phyloP scores from a whole-genome alignment of 2,797 vertebrate species.

The Danio albolineatus region DNA sequence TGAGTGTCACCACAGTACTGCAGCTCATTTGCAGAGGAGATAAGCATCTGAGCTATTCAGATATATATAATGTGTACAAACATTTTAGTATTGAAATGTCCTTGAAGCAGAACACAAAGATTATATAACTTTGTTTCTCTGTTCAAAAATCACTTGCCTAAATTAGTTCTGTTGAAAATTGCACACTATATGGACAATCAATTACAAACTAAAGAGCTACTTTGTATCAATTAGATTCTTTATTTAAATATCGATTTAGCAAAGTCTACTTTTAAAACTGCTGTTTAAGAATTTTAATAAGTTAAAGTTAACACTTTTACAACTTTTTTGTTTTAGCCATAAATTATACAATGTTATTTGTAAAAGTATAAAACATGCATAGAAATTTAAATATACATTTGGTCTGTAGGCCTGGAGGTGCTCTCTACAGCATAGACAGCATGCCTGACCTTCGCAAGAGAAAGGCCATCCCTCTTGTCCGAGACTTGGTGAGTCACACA shows the following conservation, averaged over 20 bases:
- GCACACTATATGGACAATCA: no score
- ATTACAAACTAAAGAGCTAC: no score
- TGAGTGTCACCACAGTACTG: constrained; percentile 42
- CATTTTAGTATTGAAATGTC: background rate
- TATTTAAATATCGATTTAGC: no score
- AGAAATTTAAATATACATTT: background rate
- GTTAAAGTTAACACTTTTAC: no score
- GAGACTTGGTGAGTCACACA: constrained; percentile 92
- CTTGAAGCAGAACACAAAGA: background rate
- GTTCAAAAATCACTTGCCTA: no score
- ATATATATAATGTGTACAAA: background rate
- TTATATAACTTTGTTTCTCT: background rate
- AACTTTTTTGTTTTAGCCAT: background rate
- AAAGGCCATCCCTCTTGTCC: constrained; percentile 96
- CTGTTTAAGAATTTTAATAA: no score
- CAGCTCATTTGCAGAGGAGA: background rate
- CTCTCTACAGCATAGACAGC: constrained; percentile 98
- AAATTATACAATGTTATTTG: background rate
- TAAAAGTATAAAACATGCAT: background rate
- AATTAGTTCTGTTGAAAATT: no score
- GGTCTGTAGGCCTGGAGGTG: constrained; percentile 90
- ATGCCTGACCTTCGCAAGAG: constrained; percentile 99
- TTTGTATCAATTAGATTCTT: no score
- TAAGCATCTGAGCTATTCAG: background rate
- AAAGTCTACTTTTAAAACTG: no score